Percentiles rank a stretch among this genome's conserved stretches.
Conservation (phyloP, 2,888 invertebrate genomes). For the Deladenus siricidicola region DNA sequence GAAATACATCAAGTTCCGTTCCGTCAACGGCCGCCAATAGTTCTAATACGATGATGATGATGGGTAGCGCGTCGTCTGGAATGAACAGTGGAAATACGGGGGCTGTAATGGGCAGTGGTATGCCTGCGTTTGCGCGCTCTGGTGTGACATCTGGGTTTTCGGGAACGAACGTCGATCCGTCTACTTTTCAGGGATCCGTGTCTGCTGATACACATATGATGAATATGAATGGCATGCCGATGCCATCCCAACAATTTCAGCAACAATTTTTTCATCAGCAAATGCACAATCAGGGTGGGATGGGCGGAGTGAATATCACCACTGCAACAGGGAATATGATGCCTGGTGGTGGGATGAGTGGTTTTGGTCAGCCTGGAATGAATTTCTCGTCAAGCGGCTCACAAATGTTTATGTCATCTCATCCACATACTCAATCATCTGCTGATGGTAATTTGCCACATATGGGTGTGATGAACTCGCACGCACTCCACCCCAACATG, state of each 20-base stretch:
- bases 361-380: background rate
- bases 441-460: background rate
- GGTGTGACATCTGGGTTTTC: too few relatives aligned
- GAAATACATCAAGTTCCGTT: background rate
- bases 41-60: background rate
- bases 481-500: background rate
- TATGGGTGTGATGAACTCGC: background rate
- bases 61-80: background rate
- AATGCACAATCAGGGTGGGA: too few relatives aligned
- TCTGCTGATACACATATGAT: background rate
- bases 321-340: background rate
- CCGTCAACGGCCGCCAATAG: constrained; percentile 1
- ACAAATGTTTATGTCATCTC: background rate
- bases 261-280: too few relatives aligned
- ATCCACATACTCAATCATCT: background rate
- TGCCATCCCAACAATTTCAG: background rate
- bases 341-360: background rate
- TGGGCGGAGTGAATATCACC: too few relatives aligned
- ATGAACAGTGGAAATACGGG: background rate
- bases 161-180: too few relatives aligned
- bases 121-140: background rate
- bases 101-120: background rate
- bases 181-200: too few relatives aligned
- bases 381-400: background rate
- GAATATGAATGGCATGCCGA: background rate